phyloP scores from a whole-genome alignment of 1,140 invertebrate species.

The Melanaphis sacchari region DNA sequence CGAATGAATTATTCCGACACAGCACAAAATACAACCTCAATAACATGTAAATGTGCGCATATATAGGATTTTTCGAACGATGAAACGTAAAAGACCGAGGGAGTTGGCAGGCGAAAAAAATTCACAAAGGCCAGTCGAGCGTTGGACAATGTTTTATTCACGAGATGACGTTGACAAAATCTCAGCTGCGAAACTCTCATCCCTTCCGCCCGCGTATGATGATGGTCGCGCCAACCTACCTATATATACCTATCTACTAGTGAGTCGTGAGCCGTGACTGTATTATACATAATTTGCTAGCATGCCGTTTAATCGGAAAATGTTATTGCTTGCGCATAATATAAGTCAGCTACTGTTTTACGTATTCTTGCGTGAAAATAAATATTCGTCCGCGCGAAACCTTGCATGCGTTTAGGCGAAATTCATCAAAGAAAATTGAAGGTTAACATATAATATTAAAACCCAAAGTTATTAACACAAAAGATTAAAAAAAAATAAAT shows the following conservation, averaged over 20 bases:
- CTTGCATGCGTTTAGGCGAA: not conserved
- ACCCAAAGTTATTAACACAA: not conserved
- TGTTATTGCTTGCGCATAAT: not conserved
- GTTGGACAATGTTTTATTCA: constrained; percentile 46
- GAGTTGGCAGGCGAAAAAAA: not conserved
- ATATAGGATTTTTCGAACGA: not conserved
- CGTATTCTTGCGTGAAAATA: not conserved
- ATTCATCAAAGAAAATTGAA: not conserved
- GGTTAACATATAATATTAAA: not conserved
- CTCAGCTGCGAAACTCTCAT: constrained; percentile 17
- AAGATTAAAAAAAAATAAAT: not conserved
- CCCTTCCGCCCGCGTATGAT: not conserved
- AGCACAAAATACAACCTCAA: constrained; percentile 36
- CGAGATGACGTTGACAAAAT: constrained; percentile 46
- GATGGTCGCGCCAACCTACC: not conserved
- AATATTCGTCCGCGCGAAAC: not conserved
- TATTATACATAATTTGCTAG: not conserved
- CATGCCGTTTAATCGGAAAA: not conserved
- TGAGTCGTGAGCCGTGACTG: not conserved
- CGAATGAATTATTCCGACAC: constrained; percentile 49
- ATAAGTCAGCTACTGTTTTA: not conserved
- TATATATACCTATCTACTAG: not conserved
- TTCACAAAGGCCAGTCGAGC: not conserved
- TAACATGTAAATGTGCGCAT: constrained; percentile 51
- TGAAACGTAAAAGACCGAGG: not conserved